Evolutionary conservation across 2,113 vertebrate genomes (phyloP).

Genomic region (Gymnobelideus leadbeateri): DNA sequence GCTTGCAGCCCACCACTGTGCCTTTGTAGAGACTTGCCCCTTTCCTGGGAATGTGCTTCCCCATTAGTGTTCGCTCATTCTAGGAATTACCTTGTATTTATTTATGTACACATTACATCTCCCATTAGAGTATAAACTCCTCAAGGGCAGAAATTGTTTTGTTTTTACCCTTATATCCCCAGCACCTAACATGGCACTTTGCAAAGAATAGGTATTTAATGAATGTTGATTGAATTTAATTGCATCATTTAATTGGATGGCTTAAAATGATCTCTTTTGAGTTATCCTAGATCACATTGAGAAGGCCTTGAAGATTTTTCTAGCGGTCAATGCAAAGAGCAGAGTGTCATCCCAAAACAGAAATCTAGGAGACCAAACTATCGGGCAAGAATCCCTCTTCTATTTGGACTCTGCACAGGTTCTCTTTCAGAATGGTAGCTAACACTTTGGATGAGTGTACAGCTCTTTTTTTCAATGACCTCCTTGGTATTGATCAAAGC

Average conservation of each 20-base stretch:
- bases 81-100: background rate
- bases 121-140: background rate
- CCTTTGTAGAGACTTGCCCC: background rate
- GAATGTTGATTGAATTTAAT: background rate
- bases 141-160: background rate
- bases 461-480: background rate
- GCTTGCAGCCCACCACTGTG: background rate
- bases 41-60: background rate
- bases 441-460: background rate
- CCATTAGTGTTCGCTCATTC: background rate
- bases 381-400: background rate
- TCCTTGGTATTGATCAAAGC: background rate
- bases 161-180: background rate
- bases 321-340: background rate
- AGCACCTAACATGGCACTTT: background rate
- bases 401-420: background rate
- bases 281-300: background rate
- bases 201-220: background rate
- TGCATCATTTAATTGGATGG: background rate
- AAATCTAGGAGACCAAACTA: background rate
- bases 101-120: background rate
- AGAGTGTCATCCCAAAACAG: background rate
- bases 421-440: background rate
- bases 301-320: background rate
- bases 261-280: background rate